Conservation (phyloP, 37 sponge, comb jelly and placozoan species). For the Tethya wilhelma region DNA sequence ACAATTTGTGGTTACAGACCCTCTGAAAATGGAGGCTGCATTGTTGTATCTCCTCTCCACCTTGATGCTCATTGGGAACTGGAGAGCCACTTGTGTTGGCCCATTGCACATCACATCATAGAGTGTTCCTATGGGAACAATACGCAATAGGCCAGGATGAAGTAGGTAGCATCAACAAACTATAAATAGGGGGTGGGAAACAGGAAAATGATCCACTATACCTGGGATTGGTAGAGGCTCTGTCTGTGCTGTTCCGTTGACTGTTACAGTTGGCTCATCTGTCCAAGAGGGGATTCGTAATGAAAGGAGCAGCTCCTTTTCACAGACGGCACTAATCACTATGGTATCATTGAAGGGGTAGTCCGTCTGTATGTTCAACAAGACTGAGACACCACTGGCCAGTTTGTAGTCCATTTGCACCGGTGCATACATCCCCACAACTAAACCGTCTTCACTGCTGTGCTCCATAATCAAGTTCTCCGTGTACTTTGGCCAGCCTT, state of each 20-base stretch:
- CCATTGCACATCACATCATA: conserved; percentile 17
- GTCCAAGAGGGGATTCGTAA: conserved; percentile 81
- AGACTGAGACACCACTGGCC: conserved; percentile 3
- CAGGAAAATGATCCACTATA: too few species aligned
- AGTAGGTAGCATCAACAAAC: too few species aligned
- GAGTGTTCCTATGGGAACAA: conserved; percentile 37
- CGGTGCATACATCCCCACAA: conserved; percentile 55
- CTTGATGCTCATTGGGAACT: conserved; percentile 32
- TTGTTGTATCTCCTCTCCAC: conserved; percentile 71
- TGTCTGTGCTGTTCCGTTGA: conserved; percentile 7
- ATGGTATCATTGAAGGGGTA: conserved; percentile 69
- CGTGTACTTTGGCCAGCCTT: conserved; percentile 83
- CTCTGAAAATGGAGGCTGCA: conserved; percentile 64
- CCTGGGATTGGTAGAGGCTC: neutral
- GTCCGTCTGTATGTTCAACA: conserved; percentile 39
- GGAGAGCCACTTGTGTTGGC: neutral
- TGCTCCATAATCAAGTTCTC: conserved; percentile 48
- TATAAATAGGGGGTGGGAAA: too few species aligned
- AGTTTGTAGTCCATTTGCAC: conserved; percentile 11
- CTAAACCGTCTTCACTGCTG: conserved; percentile 24
- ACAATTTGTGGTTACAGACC: conserved; percentile 49
- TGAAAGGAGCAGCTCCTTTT: conserved; percentile 3
- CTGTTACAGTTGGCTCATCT: conserved; percentile 13
- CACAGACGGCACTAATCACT: conserved; percentile 9
- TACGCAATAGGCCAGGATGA: too few species aligned